Base-by-base conservation (phyloP, 2,888 invertebrate species). In the Pseudococcus viburni region DNA sequence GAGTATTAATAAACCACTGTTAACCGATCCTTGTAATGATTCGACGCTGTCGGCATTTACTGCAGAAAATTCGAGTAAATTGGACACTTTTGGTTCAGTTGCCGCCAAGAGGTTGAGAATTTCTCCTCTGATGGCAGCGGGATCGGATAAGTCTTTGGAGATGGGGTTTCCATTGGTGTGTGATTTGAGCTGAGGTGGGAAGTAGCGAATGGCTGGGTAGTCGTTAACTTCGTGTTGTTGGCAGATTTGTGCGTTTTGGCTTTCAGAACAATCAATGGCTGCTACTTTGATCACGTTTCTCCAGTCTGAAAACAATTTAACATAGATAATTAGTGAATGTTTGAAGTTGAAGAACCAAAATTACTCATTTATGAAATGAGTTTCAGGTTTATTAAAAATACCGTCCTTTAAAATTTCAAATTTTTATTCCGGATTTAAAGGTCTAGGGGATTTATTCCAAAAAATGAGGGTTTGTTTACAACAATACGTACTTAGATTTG, bases 191-290 rank as follows among this genome's bases (percentile, higher is more conserved):
- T 93, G 91, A 90, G 96, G 95, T 89, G 95, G 94, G 91, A 97
- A 95, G 90, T 96, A 96, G 89, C 95, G 94, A 48, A 99, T 91
- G 3, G 96, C 95, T 0, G 99, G 99, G 92, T 98, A 99, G 0
- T 94, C 94, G 94, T 96, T 95, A 51, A 99, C 94, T 91, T 97
- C 96, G 92, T 96, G 97, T 88, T 96, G 95, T 88, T 98, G 93
- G 91, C 99, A 99, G n/a, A 96, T 92, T 51, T 94, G 95, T 91
- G 95, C 95, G 91, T 98, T 98, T 90, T 94, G 94, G 90, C 96
- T 95, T 88, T 94, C 93, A 0, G 97, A 95, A 92, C 98, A 99
- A 92, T 98, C 97, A 84, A 98, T 93, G 0, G 95, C 98, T 55
- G 94, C 95, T 42, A 98, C 92, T 89, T 93, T 93, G 17, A 98